Base-by-base conservation (phyloP, 1,140 invertebrate species). In the Drosophila sp. region DNA sequence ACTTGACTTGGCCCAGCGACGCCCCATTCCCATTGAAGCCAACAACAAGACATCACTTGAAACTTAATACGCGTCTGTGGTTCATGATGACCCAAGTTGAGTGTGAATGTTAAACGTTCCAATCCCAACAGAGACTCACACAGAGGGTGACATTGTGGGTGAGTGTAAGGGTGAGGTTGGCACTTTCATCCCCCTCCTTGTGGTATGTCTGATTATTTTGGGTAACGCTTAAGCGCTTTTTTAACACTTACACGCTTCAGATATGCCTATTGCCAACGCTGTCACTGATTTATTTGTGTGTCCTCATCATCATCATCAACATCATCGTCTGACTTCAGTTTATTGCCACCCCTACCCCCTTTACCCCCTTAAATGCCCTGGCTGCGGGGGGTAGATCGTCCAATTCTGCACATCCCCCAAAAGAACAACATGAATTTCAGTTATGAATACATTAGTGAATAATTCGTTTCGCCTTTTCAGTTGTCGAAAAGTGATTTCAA, bases 231-330 rank as follows among this genome's bases (percentile, higher is more conserved):
- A 80, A 83, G 65, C 69, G 81, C 62, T 82, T 79, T 89, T 77
- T 90, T 90, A 90, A 90, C 87, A 90, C 87, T 90, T 90, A 90
- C 76, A 90, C 80, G 87, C 81, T 87, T 90, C 67, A 65, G 53
- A 41, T 56, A 46, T 51, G 62, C 16, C 51, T 36, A 57, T 48
- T 38, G 45, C 51, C 62, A 50, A 41, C 41, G 25, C 70, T 80
- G 83, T 80, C 87, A 82, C 78, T 86, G 81, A 90, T 82, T 81
- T 81, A 89, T 84, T 53, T 70, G 54, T 70, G 54, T 50, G 45
- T 38, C 32, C 65, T 51, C 36, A 41, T 32, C 43, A 48, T 43
- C 27, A 14, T 53, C 48, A n/a, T n/a, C n/a, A n/a, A n/a, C 36
- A 41, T 32, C 43, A 48, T 43, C 27, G 25, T 53, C 48, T 51